These are phyloP conservation scores for Florisuga fusca DNA, from an alignment of 2,797 vertebrate species.

Conservation along the genomic window DNA sequence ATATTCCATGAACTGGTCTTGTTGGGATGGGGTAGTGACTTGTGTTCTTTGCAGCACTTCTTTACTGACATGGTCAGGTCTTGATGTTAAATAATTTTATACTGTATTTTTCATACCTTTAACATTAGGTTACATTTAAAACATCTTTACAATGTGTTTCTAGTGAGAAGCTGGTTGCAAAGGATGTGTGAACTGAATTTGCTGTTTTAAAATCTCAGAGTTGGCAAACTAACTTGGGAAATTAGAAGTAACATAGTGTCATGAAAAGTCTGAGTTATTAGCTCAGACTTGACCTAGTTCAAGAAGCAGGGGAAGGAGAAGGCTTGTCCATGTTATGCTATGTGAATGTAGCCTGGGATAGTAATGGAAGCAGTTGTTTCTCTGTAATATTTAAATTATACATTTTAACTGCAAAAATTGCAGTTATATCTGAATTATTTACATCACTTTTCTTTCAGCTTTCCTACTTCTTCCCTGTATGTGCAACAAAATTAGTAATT, in stretches of 20 bases:
- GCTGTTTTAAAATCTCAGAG: neutral
- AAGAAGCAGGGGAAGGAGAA: neutral
- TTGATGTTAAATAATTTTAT: conserved; percentile 30
- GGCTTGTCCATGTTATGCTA: neutral
- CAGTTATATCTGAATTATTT: neutral
- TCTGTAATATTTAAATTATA: neutral
- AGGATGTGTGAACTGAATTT: neutral
- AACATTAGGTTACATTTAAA: neutral
- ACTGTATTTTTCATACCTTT: neutral
- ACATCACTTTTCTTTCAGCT: neutral
- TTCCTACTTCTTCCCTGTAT: neutral
- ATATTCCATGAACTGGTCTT: neutral
- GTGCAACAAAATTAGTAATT: neutral
- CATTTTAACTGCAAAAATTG: neutral
- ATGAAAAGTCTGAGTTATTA: neutral
- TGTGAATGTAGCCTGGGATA: neutral
- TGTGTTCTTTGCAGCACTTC: neutral
- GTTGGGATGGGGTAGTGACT: neutral
- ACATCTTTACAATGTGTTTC: neutral
- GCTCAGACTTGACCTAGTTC: neutral
- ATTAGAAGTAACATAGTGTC: neutral
- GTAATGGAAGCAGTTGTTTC: neutral
- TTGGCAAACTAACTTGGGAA: neutral
- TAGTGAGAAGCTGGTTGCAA: neutral
- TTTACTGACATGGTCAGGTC: neutral